These are phyloP conservation scores for Hyppa rectilinea DNA, from an alignment of 2,888 invertebrate species.

Conservation along the genomic window DNA sequence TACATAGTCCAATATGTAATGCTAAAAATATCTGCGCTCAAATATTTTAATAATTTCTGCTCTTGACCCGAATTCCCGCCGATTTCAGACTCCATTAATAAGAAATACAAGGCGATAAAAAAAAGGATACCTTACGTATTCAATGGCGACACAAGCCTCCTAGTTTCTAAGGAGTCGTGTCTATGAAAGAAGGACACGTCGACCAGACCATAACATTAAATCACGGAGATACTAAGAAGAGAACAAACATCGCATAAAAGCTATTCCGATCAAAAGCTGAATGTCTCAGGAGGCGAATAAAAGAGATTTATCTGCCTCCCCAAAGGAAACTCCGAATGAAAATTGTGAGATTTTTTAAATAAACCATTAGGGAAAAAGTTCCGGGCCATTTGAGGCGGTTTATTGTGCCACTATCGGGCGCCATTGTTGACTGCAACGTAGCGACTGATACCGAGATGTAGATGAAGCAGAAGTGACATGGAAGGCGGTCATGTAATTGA, in stretches of 20 bases:
- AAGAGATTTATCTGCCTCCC: slow-evolving; percentile 85
- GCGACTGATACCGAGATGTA: slow-evolving; percentile 71
- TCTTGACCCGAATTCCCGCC: slow-evolving; percentile 39
- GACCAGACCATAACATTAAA: slow-evolving; percentile 84
- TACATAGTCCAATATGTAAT: not conserved
- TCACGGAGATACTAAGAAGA: slow-evolving; percentile 83
- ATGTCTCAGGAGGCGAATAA: slow-evolving; percentile 86
- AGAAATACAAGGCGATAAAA: slow-evolving; percentile 67
- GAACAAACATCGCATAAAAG: slow-evolving; percentile 89
- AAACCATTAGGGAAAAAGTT: slow-evolving; percentile 90
- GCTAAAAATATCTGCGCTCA: slow-evolving; percentile 27
- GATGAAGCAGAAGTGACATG: slow-evolving; percentile 50
- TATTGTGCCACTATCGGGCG: slow-evolving; percentile 87
- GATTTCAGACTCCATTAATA: slow-evolving; percentile 68
- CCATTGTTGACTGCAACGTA: slow-evolving; percentile 84
- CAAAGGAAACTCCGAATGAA: slow-evolving; percentile 87
- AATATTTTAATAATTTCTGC: slow-evolving; percentile 38
- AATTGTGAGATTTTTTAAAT: slow-evolving; percentile 89
- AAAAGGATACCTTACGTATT: slow-evolving; percentile 67
- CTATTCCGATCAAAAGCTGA: slow-evolving; percentile 87
- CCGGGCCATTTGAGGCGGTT: slow-evolving; percentile 89
- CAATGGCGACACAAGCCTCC: slow-evolving; percentile 68
- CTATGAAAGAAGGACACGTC: slow-evolving; percentile 77
- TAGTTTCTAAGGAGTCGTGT: slow-evolving; percentile 69
- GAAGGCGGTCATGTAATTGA: slow-evolving; percentile 1